These are phyloP conservation scores for Musca domestica DNA, from an alignment of 1,140 invertebrate species.

Conservation along the genomic window DNA sequence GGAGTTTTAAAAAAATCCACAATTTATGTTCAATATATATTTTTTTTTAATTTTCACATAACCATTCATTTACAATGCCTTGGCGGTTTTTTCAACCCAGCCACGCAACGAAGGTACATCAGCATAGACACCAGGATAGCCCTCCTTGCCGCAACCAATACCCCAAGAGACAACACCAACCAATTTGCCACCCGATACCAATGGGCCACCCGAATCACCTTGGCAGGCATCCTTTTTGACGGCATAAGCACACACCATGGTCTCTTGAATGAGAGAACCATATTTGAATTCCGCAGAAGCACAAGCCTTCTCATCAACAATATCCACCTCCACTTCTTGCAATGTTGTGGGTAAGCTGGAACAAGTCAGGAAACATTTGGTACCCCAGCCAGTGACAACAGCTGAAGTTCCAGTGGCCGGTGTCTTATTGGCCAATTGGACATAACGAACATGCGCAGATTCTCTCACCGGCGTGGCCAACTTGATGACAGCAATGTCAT, in stretches of 20 bases:
- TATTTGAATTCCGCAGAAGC: slow-evolving; percentile 28
- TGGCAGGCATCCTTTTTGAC: slow-evolving; percentile 59
- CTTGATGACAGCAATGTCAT: slow-evolving; percentile 58
- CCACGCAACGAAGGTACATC: slow-evolving; percentile 57
- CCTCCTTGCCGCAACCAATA: slow-evolving; percentile 61
- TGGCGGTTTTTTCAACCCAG: slow-evolving; percentile 44
- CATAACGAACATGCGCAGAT: slow-evolving; percentile 26
- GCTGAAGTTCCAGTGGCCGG: slow-evolving; percentile 36
- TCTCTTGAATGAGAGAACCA: slow-evolving; percentile 32
- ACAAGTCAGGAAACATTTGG: slow-evolving; percentile 39
- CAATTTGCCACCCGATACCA: slow-evolving; percentile 48
- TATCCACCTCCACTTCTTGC: slow-evolving; percentile 27
- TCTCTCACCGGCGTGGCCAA: slow-evolving; percentile 40
- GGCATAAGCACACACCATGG: slow-evolving; percentile 59
- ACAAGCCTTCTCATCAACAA: slow-evolving; percentile 27
- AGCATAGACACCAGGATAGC: slow-evolving; percentile 68
- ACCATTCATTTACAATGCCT: neutral
- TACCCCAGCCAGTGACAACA: slow-evolving; percentile 44
- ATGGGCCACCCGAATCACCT: slow-evolving; percentile 54
- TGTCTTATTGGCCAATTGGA: slow-evolving; percentile 31
- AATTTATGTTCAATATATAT: too few relatives aligned
- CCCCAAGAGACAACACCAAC: slow-evolving; percentile 71
- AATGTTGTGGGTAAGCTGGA: slow-evolving; percentile 27
- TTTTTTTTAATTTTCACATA: neutral
- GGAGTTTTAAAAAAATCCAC: too few relatives aligned